These are phyloP conservation scores for Stigmatopora argus DNA, from an alignment of 2,113 vertebrate species.

Conservation along the genomic window DNA sequence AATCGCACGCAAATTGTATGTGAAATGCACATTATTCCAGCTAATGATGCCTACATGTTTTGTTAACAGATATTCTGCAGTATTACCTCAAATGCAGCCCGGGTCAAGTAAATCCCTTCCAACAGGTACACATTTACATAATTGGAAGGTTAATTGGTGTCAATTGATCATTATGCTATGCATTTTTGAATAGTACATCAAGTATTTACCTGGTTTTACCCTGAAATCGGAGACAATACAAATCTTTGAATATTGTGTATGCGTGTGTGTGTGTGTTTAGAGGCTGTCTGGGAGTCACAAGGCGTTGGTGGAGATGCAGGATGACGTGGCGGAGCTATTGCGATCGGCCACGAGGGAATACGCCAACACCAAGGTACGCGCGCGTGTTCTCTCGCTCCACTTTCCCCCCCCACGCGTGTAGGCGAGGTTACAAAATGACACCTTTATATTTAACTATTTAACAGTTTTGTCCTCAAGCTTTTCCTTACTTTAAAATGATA, in stretches of 20 bases:
- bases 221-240: too few species aligned
- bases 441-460: not conserved
- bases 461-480: not conserved
- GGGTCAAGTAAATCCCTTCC: constrained; percentile 84
- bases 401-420: not conserved
- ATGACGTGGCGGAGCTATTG: constrained; percentile 80
- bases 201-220: too few species aligned
- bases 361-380: constrained; percentile 81
- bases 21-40: not conserved
- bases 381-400: not conserved
- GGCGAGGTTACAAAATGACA: not conserved
- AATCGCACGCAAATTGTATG: not conserved
- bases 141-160: too few species aligned
- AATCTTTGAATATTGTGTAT: not conserved
- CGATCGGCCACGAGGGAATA: constrained; percentile 74
- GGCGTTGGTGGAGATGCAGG: constrained; percentile 93
- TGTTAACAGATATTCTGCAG: constrained; percentile 77
- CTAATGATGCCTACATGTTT: constrained; percentile 3
- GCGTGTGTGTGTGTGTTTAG: constrained; percentile 50
- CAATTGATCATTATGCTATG: not conserved
- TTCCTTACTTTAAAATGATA: not conserved
- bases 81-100: constrained; percentile 85
- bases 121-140: constrained; percentile 73
- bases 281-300: constrained; percentile 92
- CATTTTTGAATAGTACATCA: too few species aligned